Conservation (phyloP, 2,113 vertebrate species). For the sheep (Ovis aries) region DNA sequence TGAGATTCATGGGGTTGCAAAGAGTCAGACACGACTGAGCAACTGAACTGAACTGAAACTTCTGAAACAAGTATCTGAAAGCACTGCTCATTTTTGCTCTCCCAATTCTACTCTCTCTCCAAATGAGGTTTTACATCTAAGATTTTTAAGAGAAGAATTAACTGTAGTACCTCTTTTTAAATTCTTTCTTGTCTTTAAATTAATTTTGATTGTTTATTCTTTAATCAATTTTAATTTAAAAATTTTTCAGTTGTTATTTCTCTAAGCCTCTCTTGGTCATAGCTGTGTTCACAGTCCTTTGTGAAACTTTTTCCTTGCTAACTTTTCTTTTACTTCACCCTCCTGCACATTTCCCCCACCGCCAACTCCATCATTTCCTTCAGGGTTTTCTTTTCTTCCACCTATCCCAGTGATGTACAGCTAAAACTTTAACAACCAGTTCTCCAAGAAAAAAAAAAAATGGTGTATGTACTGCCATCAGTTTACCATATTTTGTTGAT, state of each 20-base stretch:
- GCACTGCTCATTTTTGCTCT: neutral
- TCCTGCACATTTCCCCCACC: neutral
- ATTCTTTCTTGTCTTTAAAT: neutral
- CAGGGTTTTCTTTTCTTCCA: neutral
- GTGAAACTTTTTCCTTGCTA: neutral
- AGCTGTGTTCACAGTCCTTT: neutral
- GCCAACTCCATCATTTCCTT: neutral
- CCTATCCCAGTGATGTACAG: neutral
- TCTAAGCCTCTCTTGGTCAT: neutral
- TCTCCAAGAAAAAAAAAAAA: neutral
- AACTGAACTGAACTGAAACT: neutral
- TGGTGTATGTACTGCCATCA: neutral
- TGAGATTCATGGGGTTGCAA: too few relatives aligned
- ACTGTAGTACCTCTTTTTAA: neutral
- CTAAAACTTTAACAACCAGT: neutral
- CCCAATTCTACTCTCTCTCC: neutral
- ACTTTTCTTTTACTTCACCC: neutral
- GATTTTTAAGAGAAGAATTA: neutral
- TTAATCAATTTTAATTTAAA: neutral
- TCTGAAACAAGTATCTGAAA: neutral
- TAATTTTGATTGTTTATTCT: neutral
- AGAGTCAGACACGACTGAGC: neutral
- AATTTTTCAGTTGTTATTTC: neutral
- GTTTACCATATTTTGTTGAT: neutral
- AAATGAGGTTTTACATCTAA: neutral